Base-by-base conservation (phyloP, 2,888 invertebrate genomes). In the Parnassius mnemosyne region DNA sequence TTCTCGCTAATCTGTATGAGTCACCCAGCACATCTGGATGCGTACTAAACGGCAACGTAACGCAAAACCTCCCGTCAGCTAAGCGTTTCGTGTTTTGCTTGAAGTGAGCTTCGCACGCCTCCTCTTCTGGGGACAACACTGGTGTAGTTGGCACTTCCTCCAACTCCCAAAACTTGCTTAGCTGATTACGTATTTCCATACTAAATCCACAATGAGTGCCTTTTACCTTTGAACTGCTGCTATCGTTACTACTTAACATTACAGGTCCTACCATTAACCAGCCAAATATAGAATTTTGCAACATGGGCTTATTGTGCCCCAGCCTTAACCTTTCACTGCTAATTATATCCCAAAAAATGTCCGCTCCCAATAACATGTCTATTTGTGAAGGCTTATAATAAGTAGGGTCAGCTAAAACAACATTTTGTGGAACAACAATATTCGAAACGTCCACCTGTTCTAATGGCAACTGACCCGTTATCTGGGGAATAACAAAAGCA, bases 101-200 rank as follows among this genome's bases (percentile, higher is more conserved):
- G 43, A 66, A 61, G 47, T 60, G 51, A 2, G 13, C 44, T 46
- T 64, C 61, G 43, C 60, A 63, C 46, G 50, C 34, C 51, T 54
- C n/a, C 10, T 64, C 63, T 5, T 46, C 34, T 41, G 43, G 13
- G 47, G 41, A 61, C 46, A 51, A 13, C 54, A 61, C 5, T n/a
- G 52, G 34, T 58, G 63, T 58, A 34, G 53, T 41, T 3, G 65
- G 61, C 9, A 61, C 42, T 16, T 59, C 52, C 41, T 65, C 61
- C 25, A 25, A 25, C 25, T 25, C 25, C 25, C 25, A 25, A 25
- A 25, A 25, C 25, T 25, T 25, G 25, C 25, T 25, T 25, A 25
- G 25, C 25, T 25, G 25, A 25, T 25, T 2, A 25, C 25, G 25
- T 25, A 25, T 10, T 34, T 61, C 53, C 61, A 56, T 49, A n/a